Conservation (phyloP, 2,888 invertebrate species). For the Apantesis nais region DNA sequence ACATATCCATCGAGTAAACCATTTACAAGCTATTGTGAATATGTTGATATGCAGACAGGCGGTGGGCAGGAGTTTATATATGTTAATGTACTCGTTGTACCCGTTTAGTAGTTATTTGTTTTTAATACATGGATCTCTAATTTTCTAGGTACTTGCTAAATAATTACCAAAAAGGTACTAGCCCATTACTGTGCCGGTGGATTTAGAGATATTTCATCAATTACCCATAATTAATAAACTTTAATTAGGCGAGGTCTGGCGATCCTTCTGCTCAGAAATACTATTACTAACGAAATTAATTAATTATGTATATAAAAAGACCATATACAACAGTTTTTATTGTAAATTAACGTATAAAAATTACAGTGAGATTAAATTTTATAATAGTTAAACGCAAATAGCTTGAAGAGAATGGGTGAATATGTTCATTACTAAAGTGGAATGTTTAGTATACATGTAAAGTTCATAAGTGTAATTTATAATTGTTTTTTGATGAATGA, state of each 20-base stretch:
- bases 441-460: neutral
- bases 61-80: conserved; percentile 16
- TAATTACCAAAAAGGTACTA: neutral
- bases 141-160: neutral
- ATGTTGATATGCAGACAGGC: conserved; percentile 17
- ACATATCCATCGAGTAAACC: conserved; percentile 57
- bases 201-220: neutral
- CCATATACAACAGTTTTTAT: neutral
- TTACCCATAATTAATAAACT: neutral
- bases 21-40: conserved; percentile 49
- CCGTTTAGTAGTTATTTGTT: conserved; percentile 8
- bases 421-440: neutral
- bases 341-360: neutral
- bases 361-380: neutral
- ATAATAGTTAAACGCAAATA: neutral
- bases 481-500: too few species aligned
- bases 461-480: neutral
- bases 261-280: neutral
- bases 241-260: neutral
- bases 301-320: neutral
- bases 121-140: conserved; percentile 1
- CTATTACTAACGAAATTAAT: neutral
- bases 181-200: neutral
- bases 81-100: conserved; percentile 18
- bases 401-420: neutral